A percentile compares a stretch with the other conserved stretches of the same genome.
These are phyloP conservation scores for Eospalax fontanierii DNA, from an alignment of 2,797 vertebrate genomes.

Conservation along the genomic window DNA sequence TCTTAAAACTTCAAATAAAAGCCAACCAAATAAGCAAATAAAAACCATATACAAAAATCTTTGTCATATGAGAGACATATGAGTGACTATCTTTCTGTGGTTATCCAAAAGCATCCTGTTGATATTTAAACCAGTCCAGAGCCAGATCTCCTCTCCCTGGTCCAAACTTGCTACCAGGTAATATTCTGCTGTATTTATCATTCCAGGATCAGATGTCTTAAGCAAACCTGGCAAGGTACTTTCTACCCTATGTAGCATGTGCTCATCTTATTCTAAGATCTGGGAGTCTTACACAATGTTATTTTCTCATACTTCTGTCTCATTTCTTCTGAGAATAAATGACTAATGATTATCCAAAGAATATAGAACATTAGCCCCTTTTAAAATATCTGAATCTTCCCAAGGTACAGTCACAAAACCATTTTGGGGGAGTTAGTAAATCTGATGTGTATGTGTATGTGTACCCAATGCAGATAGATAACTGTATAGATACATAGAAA, in stretches of 20 bases:
- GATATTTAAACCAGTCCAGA: not conserved
- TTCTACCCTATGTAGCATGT: not conserved
- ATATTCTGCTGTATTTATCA: not conserved
- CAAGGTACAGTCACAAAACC: not conserved
- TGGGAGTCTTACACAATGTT: not conserved
- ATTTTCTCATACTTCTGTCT: not conserved
- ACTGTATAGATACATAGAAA: not conserved
- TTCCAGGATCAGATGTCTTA: too few species aligned
- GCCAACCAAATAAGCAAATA: not conserved
- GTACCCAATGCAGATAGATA: not conserved
- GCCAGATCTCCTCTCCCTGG: not conserved
- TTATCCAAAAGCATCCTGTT: not conserved
- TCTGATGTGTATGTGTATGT: not conserved
- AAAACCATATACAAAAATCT: not conserved
- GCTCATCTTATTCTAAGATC: not conserved
- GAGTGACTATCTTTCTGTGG: not conserved
- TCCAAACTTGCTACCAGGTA: too few species aligned
- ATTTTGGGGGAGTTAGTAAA: not conserved
- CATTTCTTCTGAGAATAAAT: not conserved
- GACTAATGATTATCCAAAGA: not conserved
- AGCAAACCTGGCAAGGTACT: not conserved
- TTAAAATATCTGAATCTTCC: not conserved
- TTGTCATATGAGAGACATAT: not conserved
- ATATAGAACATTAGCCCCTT: not conserved
- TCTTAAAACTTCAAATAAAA: not conserved